phyloP scores from a whole-genome alignment of 2,888 invertebrate genomes.

The Thalpophila matura region DNA sequence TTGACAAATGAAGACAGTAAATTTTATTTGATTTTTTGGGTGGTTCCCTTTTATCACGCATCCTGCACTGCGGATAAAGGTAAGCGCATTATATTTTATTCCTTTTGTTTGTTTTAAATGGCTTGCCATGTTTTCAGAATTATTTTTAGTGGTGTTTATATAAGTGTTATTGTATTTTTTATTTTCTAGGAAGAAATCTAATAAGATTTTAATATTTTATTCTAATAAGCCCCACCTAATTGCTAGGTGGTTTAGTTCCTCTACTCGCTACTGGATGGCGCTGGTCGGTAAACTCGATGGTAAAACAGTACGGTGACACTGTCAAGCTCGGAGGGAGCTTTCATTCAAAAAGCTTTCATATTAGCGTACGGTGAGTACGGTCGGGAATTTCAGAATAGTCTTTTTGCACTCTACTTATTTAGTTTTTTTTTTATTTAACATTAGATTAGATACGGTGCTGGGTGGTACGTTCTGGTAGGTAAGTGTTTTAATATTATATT shows the following conservation, averaged over 20 bases:
- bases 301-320: conserved; percentile 58
- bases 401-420: conserved; percentile 3
- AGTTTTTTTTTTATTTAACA: conserved; percentile 4
- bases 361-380: conserved; percentile 42
- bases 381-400: conserved; percentile 48
- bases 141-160: background rate
- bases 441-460: conserved; percentile 4
- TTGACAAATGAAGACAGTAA: conserved; percentile 19
- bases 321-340: conserved; percentile 61
- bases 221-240: conserved; percentile 35
- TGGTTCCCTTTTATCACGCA: conserved; percentile 34
- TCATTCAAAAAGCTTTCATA: conserved; percentile 65
- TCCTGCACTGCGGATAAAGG: conserved; percentile 55
- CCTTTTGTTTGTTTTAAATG: background rate
- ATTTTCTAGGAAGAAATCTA: conserved; percentile 4
- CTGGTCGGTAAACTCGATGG: conserved; percentile 32
- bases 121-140: background rate
- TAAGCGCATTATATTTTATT: conserved; percentile 43
- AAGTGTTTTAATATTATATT: background rate
- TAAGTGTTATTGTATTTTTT: background rate
- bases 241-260: conserved; percentile 40
- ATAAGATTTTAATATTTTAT: conserved; percentile 16
- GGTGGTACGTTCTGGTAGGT: conserved; percentile 40
- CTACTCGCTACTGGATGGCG: conserved; percentile 80
- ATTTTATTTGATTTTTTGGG: conserved; percentile 18